These are phyloP conservation scores for Lacanobia oleracea DNA, from an alignment of 2,888 invertebrate species.

Conservation along the genomic window DNA sequence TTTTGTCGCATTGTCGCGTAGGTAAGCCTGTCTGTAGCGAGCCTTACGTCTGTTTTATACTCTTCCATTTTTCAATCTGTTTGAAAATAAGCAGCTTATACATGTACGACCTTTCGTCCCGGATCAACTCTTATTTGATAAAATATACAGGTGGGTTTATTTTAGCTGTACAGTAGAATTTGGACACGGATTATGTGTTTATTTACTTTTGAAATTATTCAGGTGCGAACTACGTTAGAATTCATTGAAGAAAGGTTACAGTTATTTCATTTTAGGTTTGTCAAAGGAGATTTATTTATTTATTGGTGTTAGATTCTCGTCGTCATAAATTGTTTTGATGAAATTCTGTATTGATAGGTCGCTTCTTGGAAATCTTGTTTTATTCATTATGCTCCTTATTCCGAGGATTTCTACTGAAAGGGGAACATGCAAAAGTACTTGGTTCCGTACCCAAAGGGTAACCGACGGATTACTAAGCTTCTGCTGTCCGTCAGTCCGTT, in stretches of 20 bases:
- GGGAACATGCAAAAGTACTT: too few species aligned
- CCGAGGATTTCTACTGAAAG: not conserved
- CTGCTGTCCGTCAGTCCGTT: too few species aligned
- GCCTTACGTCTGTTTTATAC: too few species aligned
- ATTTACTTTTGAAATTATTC: slow-evolving; percentile 42
- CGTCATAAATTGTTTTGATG: not conserved
- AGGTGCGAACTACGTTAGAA: not conserved
- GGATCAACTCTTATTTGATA: slow-evolving; percentile 15
- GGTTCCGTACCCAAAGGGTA: too few species aligned
- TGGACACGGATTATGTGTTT: slow-evolving; percentile 17
- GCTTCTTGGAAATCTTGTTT: not conserved
- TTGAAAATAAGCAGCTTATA: slow-evolving; percentile 37
- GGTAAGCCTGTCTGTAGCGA: too few species aligned
- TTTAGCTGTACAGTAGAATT: slow-evolving; percentile 6
- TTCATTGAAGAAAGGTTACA: slow-evolving; percentile 4
- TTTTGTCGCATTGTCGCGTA: too few species aligned
- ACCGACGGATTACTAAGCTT: too few species aligned
- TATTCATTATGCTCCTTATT: not conserved
- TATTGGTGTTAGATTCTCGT: not conserved
- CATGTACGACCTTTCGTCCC: not conserved
- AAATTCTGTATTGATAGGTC: not conserved
- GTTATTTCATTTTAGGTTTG: not conserved
- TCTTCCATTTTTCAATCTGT: slow-evolving; percentile 28
- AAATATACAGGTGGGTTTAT: slow-evolving; percentile 17
- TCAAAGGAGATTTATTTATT: not conserved